phyloP scores from a whole-genome alignment of 2,888 invertebrate genomes.

The Norana najaformis region DNA sequence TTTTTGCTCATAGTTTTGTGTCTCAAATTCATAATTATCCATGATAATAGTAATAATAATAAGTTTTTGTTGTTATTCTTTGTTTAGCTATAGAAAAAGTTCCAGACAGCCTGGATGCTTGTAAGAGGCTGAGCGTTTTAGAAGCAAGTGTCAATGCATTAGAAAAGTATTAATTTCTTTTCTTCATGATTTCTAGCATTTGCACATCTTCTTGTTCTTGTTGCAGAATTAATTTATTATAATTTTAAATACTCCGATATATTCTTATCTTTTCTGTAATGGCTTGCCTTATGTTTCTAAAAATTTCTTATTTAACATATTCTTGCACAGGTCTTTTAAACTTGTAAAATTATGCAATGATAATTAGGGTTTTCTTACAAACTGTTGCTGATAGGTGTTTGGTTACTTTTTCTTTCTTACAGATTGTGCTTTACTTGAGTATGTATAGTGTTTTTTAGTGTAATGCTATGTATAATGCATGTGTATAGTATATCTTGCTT shows the following conservation, averaged over 20 bases:
- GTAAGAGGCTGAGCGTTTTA: slow-evolving; percentile 79
- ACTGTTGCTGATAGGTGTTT: background rate
- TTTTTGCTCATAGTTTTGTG: background rate
- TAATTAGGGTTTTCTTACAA: background rate
- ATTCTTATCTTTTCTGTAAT: background rate
- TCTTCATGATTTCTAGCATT: background rate
- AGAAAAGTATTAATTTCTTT: slow-evolving; percentile 69
- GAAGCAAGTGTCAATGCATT: slow-evolving; percentile 89
- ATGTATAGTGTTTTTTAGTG: background rate
- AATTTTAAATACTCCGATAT: background rate
- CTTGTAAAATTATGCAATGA: background rate
- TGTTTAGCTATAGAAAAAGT: slow-evolving; percentile 74
- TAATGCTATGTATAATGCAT: background rate
- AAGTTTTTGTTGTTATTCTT: slow-evolving; percentile 18
- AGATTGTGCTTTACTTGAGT: background rate
- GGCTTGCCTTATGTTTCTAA: background rate
- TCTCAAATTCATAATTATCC: background rate
- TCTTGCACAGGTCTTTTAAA: background rate
- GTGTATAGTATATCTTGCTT: background rate
- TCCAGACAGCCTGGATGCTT: slow-evolving; percentile 84
- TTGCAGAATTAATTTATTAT: background rate
- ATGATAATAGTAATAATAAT: background rate
- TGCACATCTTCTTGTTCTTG: background rate
- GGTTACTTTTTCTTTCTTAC: background rate
- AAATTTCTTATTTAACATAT: background rate